Conservation (phyloP, 2,797 vertebrate species). For the Pteronotus mesoamericanus region DNA sequence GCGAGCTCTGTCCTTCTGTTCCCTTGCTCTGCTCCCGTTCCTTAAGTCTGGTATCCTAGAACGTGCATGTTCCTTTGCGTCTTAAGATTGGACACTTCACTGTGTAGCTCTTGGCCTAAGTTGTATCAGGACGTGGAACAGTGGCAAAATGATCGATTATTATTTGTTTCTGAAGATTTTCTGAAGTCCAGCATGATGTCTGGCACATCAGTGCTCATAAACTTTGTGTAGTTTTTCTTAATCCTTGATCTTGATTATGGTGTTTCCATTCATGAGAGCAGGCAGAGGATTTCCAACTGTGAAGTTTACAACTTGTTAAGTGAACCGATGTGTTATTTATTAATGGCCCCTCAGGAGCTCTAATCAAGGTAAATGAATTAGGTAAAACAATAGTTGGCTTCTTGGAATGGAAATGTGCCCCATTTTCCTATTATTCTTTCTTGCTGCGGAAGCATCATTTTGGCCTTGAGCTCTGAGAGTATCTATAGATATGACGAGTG, state of each 20-base stretch:
- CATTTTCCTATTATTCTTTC: background rate
- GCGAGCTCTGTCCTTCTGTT: background rate
- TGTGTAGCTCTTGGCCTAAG: background rate
- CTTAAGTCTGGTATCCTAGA: background rate
- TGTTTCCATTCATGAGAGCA: background rate
- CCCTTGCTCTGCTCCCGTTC: background rate
- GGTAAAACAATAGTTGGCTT: conserved; percentile 8
- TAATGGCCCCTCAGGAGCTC: background rate
- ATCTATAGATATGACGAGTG: background rate
- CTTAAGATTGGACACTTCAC: background rate
- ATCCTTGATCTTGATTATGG: background rate
- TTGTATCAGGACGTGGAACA: background rate
- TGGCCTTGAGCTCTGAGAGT: background rate
- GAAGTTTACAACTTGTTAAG: conserved; percentile 1
- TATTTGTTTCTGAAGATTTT: background rate
- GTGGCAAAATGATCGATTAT: background rate
- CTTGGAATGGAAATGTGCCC: background rate
- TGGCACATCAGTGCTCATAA: background rate
- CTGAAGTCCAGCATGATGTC: background rate
- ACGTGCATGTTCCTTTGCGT: background rate
- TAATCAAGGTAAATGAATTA: conserved; percentile 5
- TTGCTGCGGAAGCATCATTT: background rate
- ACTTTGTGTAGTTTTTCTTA: background rate
- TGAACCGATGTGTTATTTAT: conserved; percentile 11
- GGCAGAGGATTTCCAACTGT: background rate